Percentiles rank a stretch among this genome's conserved stretches.
These are phyloP conservation scores for Myiozetetes cayanensis DNA, from an alignment of 2,113 vertebrate genomes.

Conservation along the genomic window DNA sequence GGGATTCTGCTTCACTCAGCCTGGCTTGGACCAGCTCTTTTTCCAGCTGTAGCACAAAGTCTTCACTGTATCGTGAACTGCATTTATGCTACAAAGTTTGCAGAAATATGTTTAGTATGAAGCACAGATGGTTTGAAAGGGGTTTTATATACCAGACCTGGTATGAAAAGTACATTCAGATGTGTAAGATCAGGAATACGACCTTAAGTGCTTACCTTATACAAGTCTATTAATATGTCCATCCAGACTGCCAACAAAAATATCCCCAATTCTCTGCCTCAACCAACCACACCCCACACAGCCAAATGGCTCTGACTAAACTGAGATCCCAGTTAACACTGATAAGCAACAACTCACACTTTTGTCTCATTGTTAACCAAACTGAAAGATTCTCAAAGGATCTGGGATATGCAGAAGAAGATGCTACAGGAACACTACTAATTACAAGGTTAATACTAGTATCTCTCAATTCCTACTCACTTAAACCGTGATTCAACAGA, in stretches of 20 bases:
- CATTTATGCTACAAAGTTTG: slow-evolving; percentile 84
- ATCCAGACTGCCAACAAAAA: not conserved
- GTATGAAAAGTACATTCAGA: not conserved
- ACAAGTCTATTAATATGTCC: not conserved
- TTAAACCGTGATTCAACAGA: not conserved
- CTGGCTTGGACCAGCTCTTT: slow-evolving; percentile 93
- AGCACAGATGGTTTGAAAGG: not conserved
- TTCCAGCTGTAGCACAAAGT: slow-evolving; percentile 93
- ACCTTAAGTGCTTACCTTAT: not conserved
- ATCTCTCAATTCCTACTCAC: not conserved
- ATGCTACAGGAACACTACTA: not conserved
- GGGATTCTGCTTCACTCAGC: slow-evolving; percentile 94
- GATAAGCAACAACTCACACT: not conserved
- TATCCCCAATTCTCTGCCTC: not conserved
- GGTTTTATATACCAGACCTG: not conserved
- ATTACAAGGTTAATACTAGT: not conserved
- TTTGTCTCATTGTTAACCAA: not conserved
- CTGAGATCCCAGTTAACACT: not conserved
- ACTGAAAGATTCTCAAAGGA: not conserved
- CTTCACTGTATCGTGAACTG: slow-evolving; percentile 88
- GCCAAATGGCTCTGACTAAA: not conserved
- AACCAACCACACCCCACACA: not conserved
- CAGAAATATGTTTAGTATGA: slow-evolving; percentile 64
- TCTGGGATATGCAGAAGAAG: not conserved
- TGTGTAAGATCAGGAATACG: not conserved